Conservation (phyloP, 2,113 vertebrate genomes). For the Crotalus tigris region DNA sequence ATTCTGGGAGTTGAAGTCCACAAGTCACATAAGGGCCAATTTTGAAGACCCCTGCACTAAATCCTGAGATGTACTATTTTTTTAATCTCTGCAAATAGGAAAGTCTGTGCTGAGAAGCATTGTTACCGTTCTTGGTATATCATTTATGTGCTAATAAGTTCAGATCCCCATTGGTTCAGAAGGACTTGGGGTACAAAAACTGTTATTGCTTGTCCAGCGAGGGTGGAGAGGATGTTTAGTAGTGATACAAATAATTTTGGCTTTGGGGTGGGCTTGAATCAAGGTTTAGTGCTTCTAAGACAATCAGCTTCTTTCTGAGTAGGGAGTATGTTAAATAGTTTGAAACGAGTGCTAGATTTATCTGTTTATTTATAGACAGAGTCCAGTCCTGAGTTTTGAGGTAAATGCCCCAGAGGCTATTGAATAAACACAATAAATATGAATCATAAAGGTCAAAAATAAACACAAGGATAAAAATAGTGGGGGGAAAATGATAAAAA, state of each 20-base stretch:
- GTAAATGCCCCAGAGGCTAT: neutral
- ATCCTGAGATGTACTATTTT: too few relatives aligned
- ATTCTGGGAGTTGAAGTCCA: too few relatives aligned
- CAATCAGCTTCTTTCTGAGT: slow-evolving; percentile 40
- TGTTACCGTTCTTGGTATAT: neutral
- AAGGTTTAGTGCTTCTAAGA: slow-evolving; percentile 41
- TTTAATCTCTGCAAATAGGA: neutral
- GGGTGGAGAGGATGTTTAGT: neutral
- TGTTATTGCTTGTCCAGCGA: neutral
- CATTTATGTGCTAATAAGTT: neutral
- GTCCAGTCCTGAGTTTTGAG: neutral
- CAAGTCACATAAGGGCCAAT: too few relatives aligned
- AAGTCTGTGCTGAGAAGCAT: rapidly evolving
- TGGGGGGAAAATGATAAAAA: neutral
- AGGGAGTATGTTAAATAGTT: neutral
- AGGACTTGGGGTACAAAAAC: neutral
- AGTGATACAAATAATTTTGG: neutral
- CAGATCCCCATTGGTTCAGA: neutral
- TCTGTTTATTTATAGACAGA: neutral
- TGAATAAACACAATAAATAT: neutral
- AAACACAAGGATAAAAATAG: neutral
- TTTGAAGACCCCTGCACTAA: too few relatives aligned
- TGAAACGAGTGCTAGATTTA: neutral
- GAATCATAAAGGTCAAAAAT: neutral
- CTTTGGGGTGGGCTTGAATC: slow-evolving; percentile 17